Evolutionary conservation across 2,888 invertebrate species (phyloP), one percentile per base, ranked within the genome.

Genomic region (Tiliacea citrago): DNA sequence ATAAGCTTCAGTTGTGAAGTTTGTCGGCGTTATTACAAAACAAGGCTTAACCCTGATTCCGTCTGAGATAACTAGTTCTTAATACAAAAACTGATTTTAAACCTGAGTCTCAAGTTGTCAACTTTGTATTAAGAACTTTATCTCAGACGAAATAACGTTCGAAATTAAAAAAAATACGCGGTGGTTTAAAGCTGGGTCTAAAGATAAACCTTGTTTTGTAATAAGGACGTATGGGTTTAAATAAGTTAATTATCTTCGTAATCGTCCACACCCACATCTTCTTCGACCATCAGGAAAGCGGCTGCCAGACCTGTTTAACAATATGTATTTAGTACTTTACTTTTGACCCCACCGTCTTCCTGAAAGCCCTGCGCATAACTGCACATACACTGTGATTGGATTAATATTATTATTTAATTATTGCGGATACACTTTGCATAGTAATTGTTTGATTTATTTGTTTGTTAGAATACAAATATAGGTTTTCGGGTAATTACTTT

Each of bases 231-330:
- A n/a, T n/a, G n/a, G n/a, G 24, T 57, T 39, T 24, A 18, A 24
- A 49, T 9, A 70, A 67, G 16, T 68, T 29, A 51, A 7, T 24
- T 29, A 8, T 13, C 57, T 16, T 29, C 57, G 57, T 57, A 57
- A 24, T 57, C 8, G 8, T 16, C 29, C 16, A 57, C 29, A 29
- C 21, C 4, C 6, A 21, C 8, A 24, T 72, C 70, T 10, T 47
- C 57, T 21, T 58, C n/a, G 12, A 16, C 6, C 21, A 18, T 9
- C 5, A 16, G 4, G 18, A 24, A 24, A 18, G 24, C 21, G 6
- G 24, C 35, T 8, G 49, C 16, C 73, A 72, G 0, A 49, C 42
- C 72, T 73, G 72, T 72, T 13, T 6, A 58, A 73, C 5, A 49
- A 73, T 16, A 39, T 35, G 8, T 21, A 57, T 57, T 57, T 13